Conservation (phyloP, 2,113 vertebrate genomes). For the Rissa tridactyla region DNA sequence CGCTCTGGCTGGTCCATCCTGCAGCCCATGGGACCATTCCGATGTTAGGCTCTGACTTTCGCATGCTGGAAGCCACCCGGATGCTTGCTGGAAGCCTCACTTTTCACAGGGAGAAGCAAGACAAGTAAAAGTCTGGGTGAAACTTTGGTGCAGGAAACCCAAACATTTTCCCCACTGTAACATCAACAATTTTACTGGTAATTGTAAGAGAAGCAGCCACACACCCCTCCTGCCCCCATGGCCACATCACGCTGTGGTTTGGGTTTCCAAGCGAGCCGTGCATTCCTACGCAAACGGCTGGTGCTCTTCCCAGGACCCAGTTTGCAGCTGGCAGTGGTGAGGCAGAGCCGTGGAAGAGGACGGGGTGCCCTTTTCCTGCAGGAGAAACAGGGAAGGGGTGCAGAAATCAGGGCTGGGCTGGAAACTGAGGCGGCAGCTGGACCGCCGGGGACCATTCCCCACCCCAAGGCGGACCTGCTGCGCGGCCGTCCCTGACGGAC, state of each 20-base stretch:
- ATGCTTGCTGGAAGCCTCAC: neutral
- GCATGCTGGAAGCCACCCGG: neutral
- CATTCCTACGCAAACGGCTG: accelerated
- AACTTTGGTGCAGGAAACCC: neutral
- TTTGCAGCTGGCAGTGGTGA: neutral
- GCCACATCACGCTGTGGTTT: accelerated
- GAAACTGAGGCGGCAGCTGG: neutral
- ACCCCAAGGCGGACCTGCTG: neutral
- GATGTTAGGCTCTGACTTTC: neutral
- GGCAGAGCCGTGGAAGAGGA: neutral
- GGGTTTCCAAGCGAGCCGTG: neutral
- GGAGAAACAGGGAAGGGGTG: neutral
- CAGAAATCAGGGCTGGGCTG: neutral
- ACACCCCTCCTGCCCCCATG: neutral
- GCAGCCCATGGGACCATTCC: neutral
- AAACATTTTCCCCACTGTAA: neutral
- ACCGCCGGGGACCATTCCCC: accelerated
- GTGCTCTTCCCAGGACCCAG: too few relatives aligned
- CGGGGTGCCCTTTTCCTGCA: neutral
- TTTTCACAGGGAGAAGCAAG: neutral
- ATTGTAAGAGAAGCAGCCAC: neutral
- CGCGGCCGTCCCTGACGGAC: neutral
- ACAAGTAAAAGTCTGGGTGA: neutral
- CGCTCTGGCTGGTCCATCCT: neutral
- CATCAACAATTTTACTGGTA: neutral